Base-by-base conservation (phyloP, 2,888 invertebrate species). In the Trissolcus brochymenae region DNA sequence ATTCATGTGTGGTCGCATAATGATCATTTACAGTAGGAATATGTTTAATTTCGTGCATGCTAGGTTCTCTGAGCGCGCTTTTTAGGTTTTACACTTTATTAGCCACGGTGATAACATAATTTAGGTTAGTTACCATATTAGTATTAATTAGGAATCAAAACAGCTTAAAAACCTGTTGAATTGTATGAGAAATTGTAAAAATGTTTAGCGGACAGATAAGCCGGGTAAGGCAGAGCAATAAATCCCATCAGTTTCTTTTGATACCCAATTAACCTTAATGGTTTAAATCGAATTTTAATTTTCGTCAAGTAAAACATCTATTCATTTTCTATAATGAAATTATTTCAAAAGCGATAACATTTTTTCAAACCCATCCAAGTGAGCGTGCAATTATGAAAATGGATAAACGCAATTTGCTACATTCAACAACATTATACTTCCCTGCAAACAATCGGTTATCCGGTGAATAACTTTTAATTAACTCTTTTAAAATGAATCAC, bases 1-100 rank as follows among this genome's bases (percentile, higher is more conserved):
- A 61, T 59, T 43, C 72, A 57, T 62, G 76, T 77, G 72, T 77
- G 72, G 72, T 68, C 73, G 59, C 55, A 68, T 60, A 49, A 53
- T 60, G n/a, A 55, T 55, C 17, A 55, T 55, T 55, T 55, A 55
- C 55, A 55, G 55, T 55, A 55, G 55, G 40, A 55, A 40, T 40
- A 55, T 9, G 19, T 55, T 55, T 40, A 35, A n/a, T 25, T 55
- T 65, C 9, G 16, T 51, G 7, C 46, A 46, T 16, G 14, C 51
- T 51, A 1, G 11, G 19, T 51, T 51, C 14, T 51, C 9, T 35
- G 35, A 35, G 35, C 35, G 51, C 51, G 17, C 19, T 17, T 57
- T 64, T 62, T 57, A 29, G 25, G 56, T 17, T 51, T 71, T 62
- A 51, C 51, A 62, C 50, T 41, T 56, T 71, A 64, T 64, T 59